Conservation (phyloP, 1,140 invertebrate genomes). For the Heliconius nattereri region DNA sequence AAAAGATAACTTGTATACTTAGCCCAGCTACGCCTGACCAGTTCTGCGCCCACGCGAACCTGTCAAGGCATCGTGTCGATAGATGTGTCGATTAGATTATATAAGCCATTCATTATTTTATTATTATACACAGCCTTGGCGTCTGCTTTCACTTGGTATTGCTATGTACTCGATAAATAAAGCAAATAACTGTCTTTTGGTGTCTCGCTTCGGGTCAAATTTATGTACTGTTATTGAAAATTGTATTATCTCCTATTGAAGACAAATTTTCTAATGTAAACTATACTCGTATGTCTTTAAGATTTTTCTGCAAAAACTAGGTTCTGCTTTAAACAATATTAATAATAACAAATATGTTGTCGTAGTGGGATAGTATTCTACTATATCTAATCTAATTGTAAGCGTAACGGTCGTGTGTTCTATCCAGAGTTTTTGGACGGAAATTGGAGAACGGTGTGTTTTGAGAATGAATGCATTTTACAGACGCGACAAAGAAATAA, state of each 20-base stretch:
- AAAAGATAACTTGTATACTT: background rate
- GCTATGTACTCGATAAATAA: constrained; percentile 21
- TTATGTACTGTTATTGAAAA: constrained; percentile 5
- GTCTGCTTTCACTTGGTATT: constrained; percentile 15
- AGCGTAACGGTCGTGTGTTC: too few species aligned
- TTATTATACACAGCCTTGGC: constrained; percentile 23
- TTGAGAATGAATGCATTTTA: too few species aligned
- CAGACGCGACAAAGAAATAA: too few species aligned
- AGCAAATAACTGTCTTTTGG: constrained; percentile 22
- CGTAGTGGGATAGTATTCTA: too few species aligned
- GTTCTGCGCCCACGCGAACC: constrained; percentile 23
- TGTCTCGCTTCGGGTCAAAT: background rate
- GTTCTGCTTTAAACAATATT: too few species aligned
- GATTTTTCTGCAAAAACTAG: too few species aligned
- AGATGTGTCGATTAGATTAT: constrained; percentile 32
- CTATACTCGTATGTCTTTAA: too few species aligned
- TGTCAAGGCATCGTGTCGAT: constrained; percentile 20
- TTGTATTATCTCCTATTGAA: background rate
- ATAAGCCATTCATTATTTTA: constrained; percentile 23
- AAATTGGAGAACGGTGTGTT: too few species aligned
- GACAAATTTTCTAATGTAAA: too few species aligned
- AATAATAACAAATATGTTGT: too few species aligned
- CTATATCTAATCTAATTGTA: too few species aligned
- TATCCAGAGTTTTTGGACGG: too few species aligned
- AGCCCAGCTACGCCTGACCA: background rate